These are phyloP conservation scores for Physeter macrocephalus DNA, from an alignment of 2,113 vertebrate species.

Conservation along the genomic window DNA sequence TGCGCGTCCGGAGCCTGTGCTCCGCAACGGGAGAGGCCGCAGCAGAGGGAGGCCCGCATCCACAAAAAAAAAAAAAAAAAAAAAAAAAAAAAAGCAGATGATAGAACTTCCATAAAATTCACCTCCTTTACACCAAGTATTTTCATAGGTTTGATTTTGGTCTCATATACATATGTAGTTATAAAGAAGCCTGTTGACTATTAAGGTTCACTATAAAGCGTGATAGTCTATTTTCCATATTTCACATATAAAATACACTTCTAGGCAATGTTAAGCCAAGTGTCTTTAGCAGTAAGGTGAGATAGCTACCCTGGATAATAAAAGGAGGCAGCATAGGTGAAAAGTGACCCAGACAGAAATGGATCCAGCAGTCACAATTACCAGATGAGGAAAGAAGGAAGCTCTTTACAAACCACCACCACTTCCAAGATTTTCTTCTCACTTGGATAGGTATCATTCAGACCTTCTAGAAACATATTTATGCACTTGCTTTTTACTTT, in stretches of 20 bases:
- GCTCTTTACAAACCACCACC: background rate
- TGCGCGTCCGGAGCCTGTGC: too few relatives aligned
- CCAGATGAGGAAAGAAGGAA: background rate
- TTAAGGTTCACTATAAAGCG: background rate
- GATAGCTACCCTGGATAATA: background rate
- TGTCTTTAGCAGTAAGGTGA: background rate
- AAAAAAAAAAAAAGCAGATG: background rate
- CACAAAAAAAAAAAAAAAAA: too few relatives aligned
- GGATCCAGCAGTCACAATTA: background rate
- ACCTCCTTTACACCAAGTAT: background rate
- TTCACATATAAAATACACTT: background rate
- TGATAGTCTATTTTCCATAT: background rate
- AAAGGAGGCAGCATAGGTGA: background rate
- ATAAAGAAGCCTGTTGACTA: background rate
- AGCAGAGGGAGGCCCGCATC: too few relatives aligned
- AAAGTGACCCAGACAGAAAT: background rate
- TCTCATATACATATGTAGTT: background rate
- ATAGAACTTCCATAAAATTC: background rate
- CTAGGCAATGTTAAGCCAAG: background rate
- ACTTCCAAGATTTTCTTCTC: background rate
- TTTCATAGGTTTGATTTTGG: background rate
- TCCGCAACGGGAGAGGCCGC: too few relatives aligned
- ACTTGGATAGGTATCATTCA: background rate
- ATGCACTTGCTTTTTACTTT: background rate
- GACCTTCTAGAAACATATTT: background rate